These are phyloP conservation scores for Nestor notabilis DNA, from an alignment of 2,113 vertebrate genomes.

Conservation along the genomic window DNA sequence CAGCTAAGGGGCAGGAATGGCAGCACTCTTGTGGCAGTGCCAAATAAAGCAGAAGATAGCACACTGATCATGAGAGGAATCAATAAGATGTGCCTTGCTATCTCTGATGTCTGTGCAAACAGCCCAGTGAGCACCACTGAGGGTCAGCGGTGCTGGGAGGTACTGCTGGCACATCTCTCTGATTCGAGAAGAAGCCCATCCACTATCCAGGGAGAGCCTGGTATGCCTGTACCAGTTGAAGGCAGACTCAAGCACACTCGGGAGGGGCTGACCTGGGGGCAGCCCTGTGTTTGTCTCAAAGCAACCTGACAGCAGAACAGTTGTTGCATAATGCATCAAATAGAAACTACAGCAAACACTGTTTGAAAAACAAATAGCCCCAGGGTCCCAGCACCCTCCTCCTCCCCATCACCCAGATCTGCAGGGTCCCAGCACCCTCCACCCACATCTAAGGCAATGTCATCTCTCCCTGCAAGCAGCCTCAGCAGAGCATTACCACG, in stretches of 20 bases:
- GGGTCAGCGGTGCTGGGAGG: neutral
- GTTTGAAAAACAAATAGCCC: neutral
- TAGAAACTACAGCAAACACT: neutral
- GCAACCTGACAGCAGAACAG: neutral
- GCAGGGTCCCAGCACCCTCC: neutral
- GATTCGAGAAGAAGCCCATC: neutral
- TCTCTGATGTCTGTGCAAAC: neutral
- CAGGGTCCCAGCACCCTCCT: neutral
- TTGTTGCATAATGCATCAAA: neutral
- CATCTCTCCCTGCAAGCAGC: neutral
- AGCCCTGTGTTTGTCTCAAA: neutral
- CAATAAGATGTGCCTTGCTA: accelerated
- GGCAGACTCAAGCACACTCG: neutral
- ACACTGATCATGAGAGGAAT: neutral
- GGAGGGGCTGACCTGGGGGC: neutral
- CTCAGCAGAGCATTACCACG: neutral
- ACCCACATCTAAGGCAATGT: neutral
- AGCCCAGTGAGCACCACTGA: accelerated
- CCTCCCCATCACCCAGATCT: neutral
- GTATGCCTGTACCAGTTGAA: neutral
- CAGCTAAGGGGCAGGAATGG: neutral
- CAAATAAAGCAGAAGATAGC: neutral
- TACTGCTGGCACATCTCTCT: neutral
- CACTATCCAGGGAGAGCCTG: neutral
- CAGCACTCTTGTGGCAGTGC: neutral